Base-by-base conservation (phyloP, 2,113 vertebrate genomes). In the Tachycineta bicolor region DNA sequence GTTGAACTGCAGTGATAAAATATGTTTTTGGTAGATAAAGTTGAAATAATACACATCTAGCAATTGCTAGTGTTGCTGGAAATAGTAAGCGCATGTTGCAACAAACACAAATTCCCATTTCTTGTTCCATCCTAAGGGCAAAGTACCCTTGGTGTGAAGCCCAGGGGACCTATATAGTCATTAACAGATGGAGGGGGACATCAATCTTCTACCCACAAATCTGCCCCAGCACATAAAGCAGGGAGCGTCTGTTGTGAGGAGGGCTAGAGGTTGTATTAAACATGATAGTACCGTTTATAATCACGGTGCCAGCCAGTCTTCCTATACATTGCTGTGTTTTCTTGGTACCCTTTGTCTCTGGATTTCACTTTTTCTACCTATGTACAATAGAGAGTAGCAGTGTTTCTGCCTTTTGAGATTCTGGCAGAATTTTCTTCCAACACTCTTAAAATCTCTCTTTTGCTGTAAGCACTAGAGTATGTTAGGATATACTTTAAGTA, bases 131-230 rank as follows among this genome's bases (percentile, higher is more conserved):
- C 92, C 88, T 94, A 90, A 96, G 92, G 96, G 88, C 96, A 93
- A 90, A 92, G 80, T 95, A 96, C 80, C 94, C 92, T 95, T 94
- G 94, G 73, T 95, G 88, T 73, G 82, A 94, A 90, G 65, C 92
- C 65, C 88, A 46, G 28, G 92, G 65, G 96, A 94, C 88, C 76
- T 76, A 71, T 95, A 79, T 33, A 89, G 77, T 90, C 83, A 89
- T 96, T 96, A 95, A 82, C 96, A 90, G 93, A 93, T 96, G 96
- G 88, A 96, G 64, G 16, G 88, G 65, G 62, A 92, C 90, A 95
- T 96, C 92, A 96, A 95, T 94, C 92, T 96, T 92, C 93, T 94
- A 81, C 90, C 68, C 76, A 56, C 92, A 84, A 90, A 90, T 83
- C 90, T 89, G 44, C 80, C 76, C 83, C n/a, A 63, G 41, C 74